Conservation (phyloP, 2,113 vertebrate species). For the Sciurus niger region DNA sequence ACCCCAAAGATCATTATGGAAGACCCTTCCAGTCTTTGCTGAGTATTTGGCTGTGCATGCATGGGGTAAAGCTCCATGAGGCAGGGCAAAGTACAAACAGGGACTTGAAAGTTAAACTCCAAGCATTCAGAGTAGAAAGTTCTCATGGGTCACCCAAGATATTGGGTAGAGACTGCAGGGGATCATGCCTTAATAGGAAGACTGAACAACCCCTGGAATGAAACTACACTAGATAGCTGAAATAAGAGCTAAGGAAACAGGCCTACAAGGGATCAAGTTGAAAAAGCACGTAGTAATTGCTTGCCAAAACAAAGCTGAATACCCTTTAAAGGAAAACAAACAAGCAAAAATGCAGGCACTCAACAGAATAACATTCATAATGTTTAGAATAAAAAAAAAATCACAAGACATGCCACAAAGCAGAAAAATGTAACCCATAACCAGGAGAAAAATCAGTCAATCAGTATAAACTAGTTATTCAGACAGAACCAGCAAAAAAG, state of each 20-base stretch:
- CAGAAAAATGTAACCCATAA: constrained; percentile 8
- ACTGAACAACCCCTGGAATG: not conserved
- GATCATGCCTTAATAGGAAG: not conserved
- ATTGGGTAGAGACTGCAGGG: not conserved
- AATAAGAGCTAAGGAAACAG: not conserved
- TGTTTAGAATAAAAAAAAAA: not conserved
- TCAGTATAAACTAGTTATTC: not conserved
- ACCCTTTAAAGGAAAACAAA: constrained; percentile 51
- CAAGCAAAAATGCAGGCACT: constrained; percentile 31
- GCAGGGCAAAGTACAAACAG: not conserved
- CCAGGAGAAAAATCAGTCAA: constrained; percentile 27
- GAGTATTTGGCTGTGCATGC: not conserved
- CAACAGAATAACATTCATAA: not conserved
- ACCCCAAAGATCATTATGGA: not conserved
- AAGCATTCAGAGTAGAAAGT: not conserved
- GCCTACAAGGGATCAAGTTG: not conserved
- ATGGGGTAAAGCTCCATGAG: not conserved
- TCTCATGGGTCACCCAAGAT: not conserved
- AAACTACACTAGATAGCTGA: not conserved
- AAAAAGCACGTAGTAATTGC: constrained; percentile 4
- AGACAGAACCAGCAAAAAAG: not conserved
- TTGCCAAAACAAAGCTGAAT: constrained; percentile 5
- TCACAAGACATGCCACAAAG: not conserved
- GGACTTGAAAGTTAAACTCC: not conserved
- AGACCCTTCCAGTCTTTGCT: not conserved